These are phyloP conservation scores for Callimorpha dominula DNA, from an alignment of 2,888 invertebrate species.

Conservation along the genomic window DNA sequence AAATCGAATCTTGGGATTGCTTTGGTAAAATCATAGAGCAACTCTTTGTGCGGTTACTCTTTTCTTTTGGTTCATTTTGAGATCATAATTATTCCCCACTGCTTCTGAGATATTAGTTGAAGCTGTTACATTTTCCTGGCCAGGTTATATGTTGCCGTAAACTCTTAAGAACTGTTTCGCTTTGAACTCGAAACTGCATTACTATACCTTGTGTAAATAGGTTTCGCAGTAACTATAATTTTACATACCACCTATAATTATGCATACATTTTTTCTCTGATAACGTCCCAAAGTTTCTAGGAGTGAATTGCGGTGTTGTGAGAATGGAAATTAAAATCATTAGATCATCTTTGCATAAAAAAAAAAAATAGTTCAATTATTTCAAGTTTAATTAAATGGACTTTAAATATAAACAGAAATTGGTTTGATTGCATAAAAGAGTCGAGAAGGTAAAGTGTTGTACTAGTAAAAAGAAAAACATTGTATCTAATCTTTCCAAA, in stretches of 20 bases:
- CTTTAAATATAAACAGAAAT: too few species aligned
- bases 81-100: not conserved
- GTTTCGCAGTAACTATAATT: not conserved
- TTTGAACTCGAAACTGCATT: not conserved
- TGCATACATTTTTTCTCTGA: not conserved
- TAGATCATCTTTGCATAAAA: not conserved
- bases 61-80: not conserved
- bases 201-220: not conserved
- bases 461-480: too few species aligned
- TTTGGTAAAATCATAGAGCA: not conserved
- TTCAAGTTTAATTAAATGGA: not conserved
- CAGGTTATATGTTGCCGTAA: not conserved
- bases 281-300: too few species aligned
- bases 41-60: not conserved
- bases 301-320: too few species aligned
- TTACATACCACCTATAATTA: too few species aligned
- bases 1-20: not conserved
- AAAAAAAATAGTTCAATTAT: not conserved
- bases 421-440: too few species aligned
- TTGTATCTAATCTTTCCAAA: too few species aligned
- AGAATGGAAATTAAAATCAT: not conserved
- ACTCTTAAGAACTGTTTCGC: not conserved
- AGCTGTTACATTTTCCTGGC: not conserved
- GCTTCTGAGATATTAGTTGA: not conserved
- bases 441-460: too few species aligned